phyloP scores from a whole-genome alignment of 2,797 vertebrate genomes.

The Gobionotothen gibberifrons region DNA sequence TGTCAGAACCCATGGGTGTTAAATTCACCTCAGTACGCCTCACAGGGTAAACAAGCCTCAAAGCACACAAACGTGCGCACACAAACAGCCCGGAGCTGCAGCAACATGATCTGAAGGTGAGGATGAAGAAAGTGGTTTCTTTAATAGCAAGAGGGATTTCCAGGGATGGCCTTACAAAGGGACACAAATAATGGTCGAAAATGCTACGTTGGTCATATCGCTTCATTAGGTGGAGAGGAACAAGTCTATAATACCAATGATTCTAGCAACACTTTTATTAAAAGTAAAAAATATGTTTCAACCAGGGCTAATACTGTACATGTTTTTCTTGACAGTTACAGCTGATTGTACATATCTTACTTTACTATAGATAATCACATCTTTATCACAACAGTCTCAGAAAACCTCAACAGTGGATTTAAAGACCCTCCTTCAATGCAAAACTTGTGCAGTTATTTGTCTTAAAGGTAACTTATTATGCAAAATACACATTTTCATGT shows the following conservation, averaged over 20 bases:
- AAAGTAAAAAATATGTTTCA: background rate
- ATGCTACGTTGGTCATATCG: background rate
- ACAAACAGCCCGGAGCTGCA: constrained; percentile 47
- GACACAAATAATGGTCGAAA: background rate
- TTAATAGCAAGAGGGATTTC: background rate
- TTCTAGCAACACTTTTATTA: background rate
- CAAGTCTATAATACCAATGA: background rate
- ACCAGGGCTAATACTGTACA: background rate
- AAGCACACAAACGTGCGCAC: constrained; percentile 27
- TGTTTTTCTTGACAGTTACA: background rate
- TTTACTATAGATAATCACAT: background rate
- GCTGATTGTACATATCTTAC: background rate
- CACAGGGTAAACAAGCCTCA: constrained; percentile 62
- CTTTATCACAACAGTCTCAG: background rate
- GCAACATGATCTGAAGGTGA: constrained; percentile 34
- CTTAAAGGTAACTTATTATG: background rate
- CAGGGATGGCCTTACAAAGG: background rate
- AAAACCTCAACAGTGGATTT: background rate
- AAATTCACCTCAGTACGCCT: constrained; percentile 50
- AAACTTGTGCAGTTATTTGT: background rate
- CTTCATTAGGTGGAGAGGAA: background rate
- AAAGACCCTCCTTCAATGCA: background rate
- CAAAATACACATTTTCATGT: too few species aligned
- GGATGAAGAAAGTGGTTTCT: constrained; percentile 17
- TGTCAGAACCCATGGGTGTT: constrained; percentile 54